Conservation (phyloP, 2,888 invertebrate genomes). For the Tachina grossa region DNA sequence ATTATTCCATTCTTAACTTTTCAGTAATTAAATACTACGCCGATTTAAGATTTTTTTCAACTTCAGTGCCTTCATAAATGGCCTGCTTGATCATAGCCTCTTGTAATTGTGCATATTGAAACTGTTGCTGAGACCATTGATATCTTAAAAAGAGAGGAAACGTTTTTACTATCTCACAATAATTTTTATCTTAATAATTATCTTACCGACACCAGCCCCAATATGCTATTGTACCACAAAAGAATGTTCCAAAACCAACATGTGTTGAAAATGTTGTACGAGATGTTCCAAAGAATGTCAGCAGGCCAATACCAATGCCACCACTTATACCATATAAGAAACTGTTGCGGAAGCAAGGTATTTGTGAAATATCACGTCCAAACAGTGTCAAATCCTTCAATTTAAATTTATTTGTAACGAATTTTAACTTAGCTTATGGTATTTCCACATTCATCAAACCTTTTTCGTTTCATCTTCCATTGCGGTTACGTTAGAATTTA, state of each 20-base stretch:
- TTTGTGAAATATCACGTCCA: slow-evolving; percentile 88
- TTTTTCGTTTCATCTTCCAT: slow-evolving; percentile 70
- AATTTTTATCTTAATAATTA: neutral
- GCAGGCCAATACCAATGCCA: slow-evolving; percentile 87
- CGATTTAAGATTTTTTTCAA: slow-evolving; percentile 80
- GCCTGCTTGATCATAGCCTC: slow-evolving; percentile 86
- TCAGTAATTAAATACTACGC: slow-evolving; percentile 54
- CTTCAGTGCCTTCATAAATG: slow-evolving; percentile 86
- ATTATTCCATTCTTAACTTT: neutral
- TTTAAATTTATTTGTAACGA: neutral
- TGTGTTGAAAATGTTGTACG: slow-evolving; percentile 86
- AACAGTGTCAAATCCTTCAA: slow-evolving; percentile 86
- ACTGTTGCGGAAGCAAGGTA: slow-evolving; percentile 91
- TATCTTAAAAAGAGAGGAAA: slow-evolving; percentile 83
- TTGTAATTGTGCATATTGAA: slow-evolving; percentile 86
- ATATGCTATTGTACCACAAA: slow-evolving; percentile 86
- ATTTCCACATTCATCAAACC: slow-evolving; percentile 28
- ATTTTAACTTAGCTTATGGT: neutral
- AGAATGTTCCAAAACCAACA: slow-evolving; percentile 87
- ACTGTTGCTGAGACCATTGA: slow-evolving; percentile 86
- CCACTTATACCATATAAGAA: slow-evolving; percentile 89
- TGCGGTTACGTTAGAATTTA: slow-evolving; percentile 33
- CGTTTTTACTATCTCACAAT: neutral
- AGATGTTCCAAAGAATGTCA: slow-evolving; percentile 89
- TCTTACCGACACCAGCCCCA: slow-evolving; percentile 86